A percentile compares a stretch with the other conserved stretches of the same genome.
Evolutionary conservation across 2,113 vertebrate species (phyloP).

Genomic region (Apus apus): DNA sequence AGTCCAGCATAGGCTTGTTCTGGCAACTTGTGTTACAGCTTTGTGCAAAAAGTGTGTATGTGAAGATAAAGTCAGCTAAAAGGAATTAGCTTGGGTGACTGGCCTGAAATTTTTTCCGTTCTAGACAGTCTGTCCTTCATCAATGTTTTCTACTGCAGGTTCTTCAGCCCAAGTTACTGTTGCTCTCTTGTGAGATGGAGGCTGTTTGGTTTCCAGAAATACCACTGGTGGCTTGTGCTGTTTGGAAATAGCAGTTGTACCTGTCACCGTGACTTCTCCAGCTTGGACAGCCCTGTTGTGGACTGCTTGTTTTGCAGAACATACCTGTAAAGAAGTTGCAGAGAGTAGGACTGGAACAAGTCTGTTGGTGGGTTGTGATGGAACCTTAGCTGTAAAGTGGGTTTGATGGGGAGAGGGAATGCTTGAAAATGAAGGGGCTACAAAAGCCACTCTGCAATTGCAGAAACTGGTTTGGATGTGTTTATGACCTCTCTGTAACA

Average conservation of each 20-base stretch:
- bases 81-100: neutral
- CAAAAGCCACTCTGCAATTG: accelerated
- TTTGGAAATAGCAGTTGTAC: neutral
- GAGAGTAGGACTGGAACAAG: neutral
- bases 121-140: neutral
- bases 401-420: neutral
- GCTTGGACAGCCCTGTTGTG: neutral
- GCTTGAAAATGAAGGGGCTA: neutral
- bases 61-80: neutral
- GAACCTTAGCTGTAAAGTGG: neutral
- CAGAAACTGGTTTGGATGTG: neutral
- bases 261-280: accelerated
- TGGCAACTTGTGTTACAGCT: neutral
- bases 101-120: neutral
- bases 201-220: neutral
- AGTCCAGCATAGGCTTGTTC: neutral
- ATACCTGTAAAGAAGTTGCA: neutral
- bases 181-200: neutral
- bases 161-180: neutral
- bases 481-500: neutral
- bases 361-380: neutral
- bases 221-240: neutral
- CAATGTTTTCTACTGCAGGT: neutral
- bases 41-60: neutral
- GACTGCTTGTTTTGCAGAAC: neutral